A percentile compares a stretch with the other conserved stretches of the same genome.
Evolutionary conservation across 2,888 invertebrate genomes (phyloP).

Genomic region (Willowsia nigromaculata): DNA sequence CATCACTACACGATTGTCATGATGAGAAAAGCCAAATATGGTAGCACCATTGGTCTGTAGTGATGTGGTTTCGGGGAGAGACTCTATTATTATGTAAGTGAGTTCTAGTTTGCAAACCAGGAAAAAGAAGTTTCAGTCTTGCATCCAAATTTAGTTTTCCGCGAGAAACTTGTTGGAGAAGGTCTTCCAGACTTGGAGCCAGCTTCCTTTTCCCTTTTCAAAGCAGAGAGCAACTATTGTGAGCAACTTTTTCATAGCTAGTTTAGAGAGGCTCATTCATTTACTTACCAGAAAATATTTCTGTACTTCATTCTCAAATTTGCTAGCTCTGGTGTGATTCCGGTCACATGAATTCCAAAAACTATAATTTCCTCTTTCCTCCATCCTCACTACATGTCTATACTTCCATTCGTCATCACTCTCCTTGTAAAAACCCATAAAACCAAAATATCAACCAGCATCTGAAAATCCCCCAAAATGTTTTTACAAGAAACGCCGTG

Average conservation of each 20-base stretch:
- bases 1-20: neutral
- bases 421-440: neutral
- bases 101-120: neutral
- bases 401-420: neutral
- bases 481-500: neutral
- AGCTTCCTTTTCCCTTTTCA: neutral
- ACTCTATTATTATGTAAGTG: neutral
- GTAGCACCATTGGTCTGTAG: neutral
- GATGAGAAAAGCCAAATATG: slow-evolving; percentile 20
- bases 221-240: neutral
- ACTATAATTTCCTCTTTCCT: neutral
- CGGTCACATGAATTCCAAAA: neutral
- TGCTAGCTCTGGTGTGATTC: neutral
- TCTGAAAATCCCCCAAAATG: neutral
- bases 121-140: slow-evolving; percentile 9
- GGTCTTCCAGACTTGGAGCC: neutral
- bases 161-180: slow-evolving; percentile 2
- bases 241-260: too few species aligned
- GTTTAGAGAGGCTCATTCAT: too few species aligned
- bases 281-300: neutral
- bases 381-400: neutral
- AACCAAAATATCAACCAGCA: neutral
- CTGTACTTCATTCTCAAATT: neutral
- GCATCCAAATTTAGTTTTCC: slow-evolving; percentile 1
- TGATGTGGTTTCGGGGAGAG: neutral